Percentiles rank a stretch among this genome's conserved stretches.
phyloP scores from a whole-genome alignment of 2,797 vertebrate genomes.

The Zalophus californianus region DNA sequence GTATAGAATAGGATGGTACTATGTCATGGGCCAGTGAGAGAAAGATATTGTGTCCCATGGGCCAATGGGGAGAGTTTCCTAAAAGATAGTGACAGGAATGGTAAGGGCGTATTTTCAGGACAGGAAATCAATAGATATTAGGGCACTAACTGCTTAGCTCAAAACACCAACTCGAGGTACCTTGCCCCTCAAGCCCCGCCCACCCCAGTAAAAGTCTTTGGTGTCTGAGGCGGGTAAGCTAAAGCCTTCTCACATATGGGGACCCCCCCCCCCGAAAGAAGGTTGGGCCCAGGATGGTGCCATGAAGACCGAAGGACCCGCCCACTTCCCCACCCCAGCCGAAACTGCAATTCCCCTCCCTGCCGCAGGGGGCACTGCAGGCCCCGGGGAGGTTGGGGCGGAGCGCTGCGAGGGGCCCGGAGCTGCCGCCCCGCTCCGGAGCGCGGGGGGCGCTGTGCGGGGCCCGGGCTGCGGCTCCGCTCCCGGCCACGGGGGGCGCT shows the following conservation, averaged over 20 bases:
- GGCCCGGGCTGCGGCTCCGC: conserved; percentile 67
- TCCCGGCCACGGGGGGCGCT: conserved; percentile 80
- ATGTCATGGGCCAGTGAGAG: conserved; percentile 28
- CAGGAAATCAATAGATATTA: conserved; percentile 12
- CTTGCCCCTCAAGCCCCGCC: background rate
- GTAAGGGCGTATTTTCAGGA: conserved; percentile 35
- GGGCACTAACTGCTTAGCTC: background rate
- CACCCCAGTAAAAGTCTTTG: conserved; percentile 7
- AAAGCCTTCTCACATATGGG: background rate
- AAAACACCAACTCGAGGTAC: background rate
- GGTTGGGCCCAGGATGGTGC: background rate
- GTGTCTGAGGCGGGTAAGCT: background rate
- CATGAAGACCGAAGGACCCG: background rate
- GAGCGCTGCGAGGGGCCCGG: conserved; percentile 76
- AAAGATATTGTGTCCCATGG: background rate
- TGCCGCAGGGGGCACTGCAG: conserved; percentile 82
- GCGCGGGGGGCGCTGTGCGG: conserved; percentile 70
- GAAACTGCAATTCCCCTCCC: conserved; percentile 82
- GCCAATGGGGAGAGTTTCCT: background rate
- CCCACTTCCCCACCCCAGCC: conserved; percentile 41
- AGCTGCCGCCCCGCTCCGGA: conserved; percentile 68
- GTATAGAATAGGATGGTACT: background rate
- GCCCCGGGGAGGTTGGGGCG: conserved; percentile 74
- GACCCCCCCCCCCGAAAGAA: background rate
- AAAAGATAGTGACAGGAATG: background rate